phyloP scores from a whole-genome alignment of 2,113 vertebrate species.

The Mungos mungo region DNA sequence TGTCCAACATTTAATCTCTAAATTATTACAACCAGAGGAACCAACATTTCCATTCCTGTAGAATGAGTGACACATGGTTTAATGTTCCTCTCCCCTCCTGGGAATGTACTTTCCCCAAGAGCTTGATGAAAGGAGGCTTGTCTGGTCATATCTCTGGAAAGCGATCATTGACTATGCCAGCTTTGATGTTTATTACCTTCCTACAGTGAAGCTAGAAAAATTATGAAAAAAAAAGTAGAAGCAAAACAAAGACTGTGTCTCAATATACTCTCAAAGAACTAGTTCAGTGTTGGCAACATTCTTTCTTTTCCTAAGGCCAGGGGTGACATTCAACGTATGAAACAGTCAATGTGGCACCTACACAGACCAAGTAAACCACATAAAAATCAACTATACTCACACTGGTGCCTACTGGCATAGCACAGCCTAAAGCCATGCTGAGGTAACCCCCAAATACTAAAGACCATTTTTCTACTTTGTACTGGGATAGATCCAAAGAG shows the following conservation, averaged over 20 bases:
- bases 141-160: slow-evolving; percentile 40
- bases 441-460: background rate
- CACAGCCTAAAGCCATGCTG: background rate
- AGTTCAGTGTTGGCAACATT: slow-evolving; percentile 1
- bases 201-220: slow-evolving; percentile 31
- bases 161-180: background rate
- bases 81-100: slow-evolving; percentile 4
- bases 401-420: background rate
- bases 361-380: background rate
- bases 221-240: background rate
- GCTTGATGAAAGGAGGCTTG: slow-evolving; percentile 34
- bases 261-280: slow-evolving; percentile 14
- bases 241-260: slow-evolving; percentile 31
- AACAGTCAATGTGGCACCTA: background rate
- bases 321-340: background rate
- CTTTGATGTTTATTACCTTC: slow-evolving; percentile 55
- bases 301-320: background rate
- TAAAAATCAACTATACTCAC: background rate
- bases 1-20: slow-evolving; percentile 42
- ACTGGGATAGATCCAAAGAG: background rate
- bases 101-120: slow-evolving; percentile 4
- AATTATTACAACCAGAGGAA: slow-evolving; percentile 35
- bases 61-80: slow-evolving; percentile 31
- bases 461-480: background rate
- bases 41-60: slow-evolving; percentile 21